Base-by-base conservation (phyloP, 2,113 vertebrate genomes). In the Dipodomys stephensi region DNA sequence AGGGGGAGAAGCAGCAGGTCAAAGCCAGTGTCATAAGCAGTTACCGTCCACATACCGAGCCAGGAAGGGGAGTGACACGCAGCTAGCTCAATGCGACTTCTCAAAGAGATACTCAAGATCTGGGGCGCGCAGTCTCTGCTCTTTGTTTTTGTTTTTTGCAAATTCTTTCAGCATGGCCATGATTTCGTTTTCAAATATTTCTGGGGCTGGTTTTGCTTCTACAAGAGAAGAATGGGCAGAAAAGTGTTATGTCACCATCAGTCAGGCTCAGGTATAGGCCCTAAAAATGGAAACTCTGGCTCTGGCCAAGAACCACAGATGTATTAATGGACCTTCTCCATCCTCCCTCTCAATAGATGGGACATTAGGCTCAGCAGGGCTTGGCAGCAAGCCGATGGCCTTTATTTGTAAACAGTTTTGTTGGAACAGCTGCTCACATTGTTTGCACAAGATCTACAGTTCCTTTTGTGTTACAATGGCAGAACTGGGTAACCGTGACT, bases 101-200 rank as follows among this genome's bases (percentile, higher is more conserved):
- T 98, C 97, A 4, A 98, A 98, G 25, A 98, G 98, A 76, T 98
- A 98, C 8, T 99, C 98, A 4, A 99, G 96, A 93, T 98, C 98
- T 0, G 98, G 98, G 87, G 98, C 98, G 10, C 97, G 94, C 65
- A 98, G 98, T 94, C 98, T 98, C 96, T 99, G 98, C 88, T 98
- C 98, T 81, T 97, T 99, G 85, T 99, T 98, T 84, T 97, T 98
- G 97, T 99, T 99, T 95, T 99, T 99, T 79, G 99, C 95, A 28
- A 99, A 99, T 32, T 99, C 99, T 94, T 98, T 98, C 86, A 99
- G 97, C 98, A 99, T 96, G 27, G 98, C 98, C 99, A 99, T 96
- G 71, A 99, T 97, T 2, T 99, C 98, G 0, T 96, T 98, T 78
- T 98, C 98, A 4, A 98, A 98, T 57, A 98, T 97, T 0, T 94